These are phyloP conservation scores for Dendrocincla tyrannina DNA, from an alignment of 2,797 vertebrate species.

Conservation along the genomic window DNA sequence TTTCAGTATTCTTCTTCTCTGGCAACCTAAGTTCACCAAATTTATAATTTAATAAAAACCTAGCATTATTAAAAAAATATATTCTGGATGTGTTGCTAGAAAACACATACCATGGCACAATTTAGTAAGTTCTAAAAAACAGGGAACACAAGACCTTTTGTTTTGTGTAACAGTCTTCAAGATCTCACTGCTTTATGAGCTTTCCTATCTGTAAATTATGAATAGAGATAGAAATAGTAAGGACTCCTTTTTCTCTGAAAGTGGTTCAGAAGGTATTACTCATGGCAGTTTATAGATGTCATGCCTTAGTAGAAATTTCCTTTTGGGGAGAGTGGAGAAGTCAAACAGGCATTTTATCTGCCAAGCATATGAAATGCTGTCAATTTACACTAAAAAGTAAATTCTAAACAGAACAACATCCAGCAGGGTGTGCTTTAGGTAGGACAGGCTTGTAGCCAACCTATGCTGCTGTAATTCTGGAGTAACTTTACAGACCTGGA, in stretches of 20 bases:
- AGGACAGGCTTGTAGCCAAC: neutral
- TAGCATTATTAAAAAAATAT: neutral
- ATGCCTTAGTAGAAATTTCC: conserved; percentile 29
- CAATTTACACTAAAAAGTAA: neutral
- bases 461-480: neutral
- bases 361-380: neutral
- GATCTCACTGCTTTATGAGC: neutral
- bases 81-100: neutral
- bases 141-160: neutral
- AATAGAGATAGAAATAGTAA: neutral
- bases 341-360: conserved; percentile 12
- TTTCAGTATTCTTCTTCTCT: conserved; percentile 70
- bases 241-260: neutral
- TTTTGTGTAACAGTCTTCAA: neutral
- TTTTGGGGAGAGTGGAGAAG: neutral
- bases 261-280: neutral
- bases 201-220: neutral
- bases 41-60: neutral
- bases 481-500: neutral
- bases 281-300: neutral
- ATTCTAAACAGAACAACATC: neutral
- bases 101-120: neutral
- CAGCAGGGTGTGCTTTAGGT: neutral
- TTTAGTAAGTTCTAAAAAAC: neutral
- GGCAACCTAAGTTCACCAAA: neutral